Conservation (phyloP, 1,140 invertebrate genomes). For the Drosophila kurseongensis region DNA sequence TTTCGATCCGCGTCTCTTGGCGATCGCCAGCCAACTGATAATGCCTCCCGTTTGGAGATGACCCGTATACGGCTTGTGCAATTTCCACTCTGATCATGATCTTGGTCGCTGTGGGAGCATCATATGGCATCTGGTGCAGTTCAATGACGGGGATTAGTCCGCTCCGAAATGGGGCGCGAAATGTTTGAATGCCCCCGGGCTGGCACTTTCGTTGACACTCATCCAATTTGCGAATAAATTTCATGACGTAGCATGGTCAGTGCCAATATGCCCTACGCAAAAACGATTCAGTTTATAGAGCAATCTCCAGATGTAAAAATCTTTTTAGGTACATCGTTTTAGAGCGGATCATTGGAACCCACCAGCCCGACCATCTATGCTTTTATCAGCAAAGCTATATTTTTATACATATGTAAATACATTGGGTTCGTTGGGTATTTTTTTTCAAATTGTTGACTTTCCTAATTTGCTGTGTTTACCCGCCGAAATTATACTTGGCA, state of each 20-base stretch:
- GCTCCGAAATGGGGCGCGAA: constrained; percentile 35
- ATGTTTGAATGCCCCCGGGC: constrained; percentile 42
- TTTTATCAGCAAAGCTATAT: constrained; percentile 23
- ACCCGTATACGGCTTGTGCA: constrained; percentile 43
- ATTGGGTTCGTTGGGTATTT: constrained; percentile 30
- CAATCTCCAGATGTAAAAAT: too few relatives aligned
- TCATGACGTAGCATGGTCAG: constrained; percentile 33
- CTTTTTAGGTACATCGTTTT: neutral
- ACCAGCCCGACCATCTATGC: neutral
- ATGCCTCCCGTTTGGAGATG: constrained; percentile 25
- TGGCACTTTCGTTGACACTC: constrained; percentile 45
- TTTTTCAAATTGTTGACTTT: constrained; percentile 68
- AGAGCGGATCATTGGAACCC: constrained; percentile 9
- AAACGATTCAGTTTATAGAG: neutral
- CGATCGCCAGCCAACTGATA: constrained; percentile 61
- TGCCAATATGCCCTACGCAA: constrained; percentile 24
- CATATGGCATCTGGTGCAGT: constrained; percentile 32
- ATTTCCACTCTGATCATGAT: constrained; percentile 55
- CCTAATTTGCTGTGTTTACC: constrained; percentile 59
- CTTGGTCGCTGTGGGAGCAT: constrained; percentile 43
- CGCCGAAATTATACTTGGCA: constrained; percentile 72
- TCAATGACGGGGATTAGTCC: constrained; percentile 53
- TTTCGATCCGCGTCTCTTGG: constrained; percentile 36
- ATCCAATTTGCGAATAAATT: constrained; percentile 46
- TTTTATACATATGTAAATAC: constrained; percentile 17